A percentile compares a stretch with the other conserved stretches of the same genome.
These are phyloP conservation scores for Oreocharis arfaki DNA, from an alignment of 2,113 vertebrate genomes.

Conservation along the genomic window DNA sequence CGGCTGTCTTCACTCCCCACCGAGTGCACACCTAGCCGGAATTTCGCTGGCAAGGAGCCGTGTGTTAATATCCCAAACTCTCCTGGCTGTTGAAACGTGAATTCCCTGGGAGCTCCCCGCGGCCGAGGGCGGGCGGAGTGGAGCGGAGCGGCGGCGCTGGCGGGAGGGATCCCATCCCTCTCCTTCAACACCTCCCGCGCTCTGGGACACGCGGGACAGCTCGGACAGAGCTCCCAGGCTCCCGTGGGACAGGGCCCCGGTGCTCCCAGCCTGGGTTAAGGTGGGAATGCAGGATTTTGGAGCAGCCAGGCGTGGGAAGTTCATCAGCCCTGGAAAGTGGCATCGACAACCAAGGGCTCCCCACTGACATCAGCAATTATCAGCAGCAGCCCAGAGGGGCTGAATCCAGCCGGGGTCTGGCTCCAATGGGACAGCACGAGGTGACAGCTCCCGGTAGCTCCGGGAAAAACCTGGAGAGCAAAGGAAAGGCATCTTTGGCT, in stretches of 20 bases:
- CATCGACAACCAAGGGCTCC: neutral
- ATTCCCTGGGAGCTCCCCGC: neutral
- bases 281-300: neutral
- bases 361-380: neutral
- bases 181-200: neutral
- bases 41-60: neutral
- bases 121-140: neutral
- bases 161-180: neutral
- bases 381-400: neutral
- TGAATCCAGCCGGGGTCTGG: accelerated
- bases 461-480: neutral
- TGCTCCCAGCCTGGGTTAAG: accelerated
- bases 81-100: neutral
- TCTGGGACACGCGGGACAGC: neutral
- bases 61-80: neutral
- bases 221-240: neutral
- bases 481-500: neutral
- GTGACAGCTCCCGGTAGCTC: neutral
- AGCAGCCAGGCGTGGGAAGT: neutral
- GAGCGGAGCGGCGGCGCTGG: neutral
- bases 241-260: accelerated
- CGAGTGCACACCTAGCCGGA: neutral
- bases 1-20: neutral
- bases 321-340: neutral
- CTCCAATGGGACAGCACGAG: accelerated